phyloP scores from a whole-genome alignment of 2,888 invertebrate species.

The Pilophorus perplexus region DNA sequence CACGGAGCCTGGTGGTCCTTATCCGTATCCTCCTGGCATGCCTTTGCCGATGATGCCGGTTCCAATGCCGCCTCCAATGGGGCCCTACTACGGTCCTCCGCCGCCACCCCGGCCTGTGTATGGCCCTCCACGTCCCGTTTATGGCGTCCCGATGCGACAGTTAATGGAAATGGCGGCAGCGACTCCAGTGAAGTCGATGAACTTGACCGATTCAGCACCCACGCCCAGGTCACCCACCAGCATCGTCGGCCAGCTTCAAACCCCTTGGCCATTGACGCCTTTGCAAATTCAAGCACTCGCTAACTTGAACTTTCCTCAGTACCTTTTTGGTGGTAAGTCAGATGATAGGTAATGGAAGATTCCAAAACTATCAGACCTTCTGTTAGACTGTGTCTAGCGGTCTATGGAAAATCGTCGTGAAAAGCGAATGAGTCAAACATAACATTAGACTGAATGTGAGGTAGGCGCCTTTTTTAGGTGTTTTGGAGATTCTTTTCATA shows the following conservation, averaged over 20 bases:
- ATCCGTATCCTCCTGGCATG: neutral
- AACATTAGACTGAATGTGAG: too few relatives aligned
- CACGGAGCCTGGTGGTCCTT: neutral
- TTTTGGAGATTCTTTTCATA: too few relatives aligned
- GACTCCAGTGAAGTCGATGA: neutral
- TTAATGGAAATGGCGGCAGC: neutral
- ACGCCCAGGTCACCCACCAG: neutral
- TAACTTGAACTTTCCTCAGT: slow-evolving; percentile 21
- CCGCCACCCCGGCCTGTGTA: slow-evolving; percentile 15
- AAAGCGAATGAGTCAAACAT: too few relatives aligned
- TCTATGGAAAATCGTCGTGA: too few relatives aligned
- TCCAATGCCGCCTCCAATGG: slow-evolving; percentile 23
- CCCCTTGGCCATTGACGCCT: slow-evolving; percentile 27
- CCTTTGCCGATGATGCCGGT: slow-evolving; percentile 5
- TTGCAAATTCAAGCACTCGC: slow-evolving; percentile 23
- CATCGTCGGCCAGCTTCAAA: slow-evolving; percentile 4
- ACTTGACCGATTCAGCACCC: neutral
- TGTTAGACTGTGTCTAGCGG: too few relatives aligned
- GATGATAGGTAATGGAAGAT: neutral
- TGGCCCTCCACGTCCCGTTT: slow-evolving; percentile 26
- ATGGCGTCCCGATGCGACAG: neutral
- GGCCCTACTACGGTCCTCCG: slow-evolving; percentile 13
- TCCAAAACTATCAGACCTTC: neutral
- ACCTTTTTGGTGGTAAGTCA: neutral
- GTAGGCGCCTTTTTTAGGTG: too few relatives aligned